Evolutionary conservation across 37 sponge, comb jelly and placozoan species (phyloP).

Genomic region (Aphrocallistes beatrix): DNA sequence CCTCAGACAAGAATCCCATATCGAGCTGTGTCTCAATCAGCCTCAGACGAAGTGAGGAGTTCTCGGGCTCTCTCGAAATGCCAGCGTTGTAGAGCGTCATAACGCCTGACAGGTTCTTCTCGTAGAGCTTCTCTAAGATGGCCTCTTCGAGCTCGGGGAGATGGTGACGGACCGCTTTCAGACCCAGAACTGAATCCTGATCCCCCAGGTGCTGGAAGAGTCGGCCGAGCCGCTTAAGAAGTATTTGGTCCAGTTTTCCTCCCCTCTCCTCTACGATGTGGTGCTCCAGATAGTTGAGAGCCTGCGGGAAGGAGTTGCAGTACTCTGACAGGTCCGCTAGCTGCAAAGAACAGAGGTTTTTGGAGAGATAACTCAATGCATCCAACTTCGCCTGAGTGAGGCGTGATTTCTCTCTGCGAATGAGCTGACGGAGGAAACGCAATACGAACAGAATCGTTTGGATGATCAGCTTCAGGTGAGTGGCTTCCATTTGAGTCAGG

Average conservation of each 20-base stretch:
- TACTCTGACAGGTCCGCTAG: background rate
- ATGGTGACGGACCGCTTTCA: background rate
- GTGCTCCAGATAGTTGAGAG: background rate
- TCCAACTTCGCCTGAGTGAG: background rate
- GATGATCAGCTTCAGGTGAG: background rate
- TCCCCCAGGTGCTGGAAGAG: background rate
- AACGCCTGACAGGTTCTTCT: background rate
- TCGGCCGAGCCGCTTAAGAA: background rate
- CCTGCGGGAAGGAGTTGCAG: background rate
- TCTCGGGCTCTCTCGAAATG: background rate
- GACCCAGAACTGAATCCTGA: background rate
- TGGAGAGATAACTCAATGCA: background rate
- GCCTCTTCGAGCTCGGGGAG: background rate
- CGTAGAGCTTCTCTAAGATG: background rate
- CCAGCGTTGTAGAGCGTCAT: background rate
- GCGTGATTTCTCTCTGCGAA: background rate
- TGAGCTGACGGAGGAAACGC: background rate
- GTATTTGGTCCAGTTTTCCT: background rate
- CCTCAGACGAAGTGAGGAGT: background rate
- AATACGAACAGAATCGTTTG: background rate
- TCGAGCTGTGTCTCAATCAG: constrained; percentile 2
- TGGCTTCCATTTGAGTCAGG: background rate
- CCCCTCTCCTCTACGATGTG: background rate
- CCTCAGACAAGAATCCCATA: background rate
- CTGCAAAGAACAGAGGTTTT: background rate